Conservation (phyloP, 1,140 invertebrate genomes). For the Amphibalanus amphitrite region DNA sequence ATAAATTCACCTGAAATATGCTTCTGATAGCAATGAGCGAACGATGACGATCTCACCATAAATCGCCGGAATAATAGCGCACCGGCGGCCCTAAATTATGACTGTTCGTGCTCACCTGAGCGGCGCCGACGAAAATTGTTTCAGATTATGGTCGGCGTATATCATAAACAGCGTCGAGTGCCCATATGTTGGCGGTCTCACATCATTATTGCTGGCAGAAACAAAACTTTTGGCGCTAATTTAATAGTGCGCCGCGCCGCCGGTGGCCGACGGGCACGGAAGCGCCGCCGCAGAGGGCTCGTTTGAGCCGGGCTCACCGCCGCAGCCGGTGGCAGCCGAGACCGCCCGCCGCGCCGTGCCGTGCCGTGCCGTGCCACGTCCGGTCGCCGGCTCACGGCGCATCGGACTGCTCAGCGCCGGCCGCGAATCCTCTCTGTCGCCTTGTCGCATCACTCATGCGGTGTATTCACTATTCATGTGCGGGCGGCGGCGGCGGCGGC, state of each 20-base stretch:
- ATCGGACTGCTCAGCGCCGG: no score
- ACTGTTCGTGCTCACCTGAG: not conserved
- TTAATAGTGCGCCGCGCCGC: not conserved
- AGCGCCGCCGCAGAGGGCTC: not conserved
- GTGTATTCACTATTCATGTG: not conserved
- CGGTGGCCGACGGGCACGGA: not conserved
- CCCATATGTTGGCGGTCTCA: not conserved
- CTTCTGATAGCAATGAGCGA: not conserved
- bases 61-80: not conserved
- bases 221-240: not conserved
- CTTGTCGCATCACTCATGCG: not conserved
- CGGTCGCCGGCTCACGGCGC: no score
- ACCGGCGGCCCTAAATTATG: not conserved
- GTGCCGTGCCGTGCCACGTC: no score
- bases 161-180: not conserved
- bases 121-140: not conserved
- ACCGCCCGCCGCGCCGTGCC: no score
- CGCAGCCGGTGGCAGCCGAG: no score
- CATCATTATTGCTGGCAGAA: not conserved
- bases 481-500: no score
- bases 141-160: slow-evolving; percentile 1
- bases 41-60: not conserved
- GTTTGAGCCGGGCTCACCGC: not conserved
- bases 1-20: not conserved
- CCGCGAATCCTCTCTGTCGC: not conserved